Evolutionary conservation across 2,113 vertebrate genomes (phyloP).

Genomic region (Typhlomys cinereus): DNA sequence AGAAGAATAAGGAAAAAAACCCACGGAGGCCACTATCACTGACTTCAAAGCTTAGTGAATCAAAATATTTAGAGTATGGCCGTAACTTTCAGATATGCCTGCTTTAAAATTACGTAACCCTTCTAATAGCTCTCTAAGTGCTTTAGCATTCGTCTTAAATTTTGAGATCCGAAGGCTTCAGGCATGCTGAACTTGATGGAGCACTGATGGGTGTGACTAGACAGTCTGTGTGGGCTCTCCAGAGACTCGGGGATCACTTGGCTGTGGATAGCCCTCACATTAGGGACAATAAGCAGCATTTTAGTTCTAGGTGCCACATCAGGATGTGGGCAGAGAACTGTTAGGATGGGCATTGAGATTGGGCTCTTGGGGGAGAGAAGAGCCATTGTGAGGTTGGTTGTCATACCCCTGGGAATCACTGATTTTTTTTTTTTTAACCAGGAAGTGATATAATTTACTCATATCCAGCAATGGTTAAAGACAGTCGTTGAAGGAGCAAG

Average conservation of each 20-base stretch:
- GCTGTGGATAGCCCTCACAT: too few species aligned
- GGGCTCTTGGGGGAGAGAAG: background rate
- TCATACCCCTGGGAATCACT: background rate
- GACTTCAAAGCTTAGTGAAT: background rate
- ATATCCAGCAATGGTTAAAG: background rate
- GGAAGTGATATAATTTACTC: background rate
- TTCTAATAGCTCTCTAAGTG: background rate
- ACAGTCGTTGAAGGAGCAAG: background rate
- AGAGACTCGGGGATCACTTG: background rate
- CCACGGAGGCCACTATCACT: background rate
- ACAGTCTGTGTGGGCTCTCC: background rate
- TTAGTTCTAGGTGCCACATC: background rate
- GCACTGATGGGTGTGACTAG: background rate
- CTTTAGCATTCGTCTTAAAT: background rate
- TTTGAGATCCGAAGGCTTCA: background rate
- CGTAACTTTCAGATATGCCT: background rate
- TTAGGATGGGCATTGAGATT: background rate
- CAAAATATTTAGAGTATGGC: background rate
- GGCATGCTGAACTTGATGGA: background rate
- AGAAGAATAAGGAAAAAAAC: too few species aligned
- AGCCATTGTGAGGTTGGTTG: background rate
- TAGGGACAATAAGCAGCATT: background rate
- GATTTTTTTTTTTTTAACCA: background rate
- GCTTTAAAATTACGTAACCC: background rate
- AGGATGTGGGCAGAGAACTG: background rate